Base-by-base conservation (phyloP, 2,888 invertebrate genomes). In the Ischnura elegans region DNA sequence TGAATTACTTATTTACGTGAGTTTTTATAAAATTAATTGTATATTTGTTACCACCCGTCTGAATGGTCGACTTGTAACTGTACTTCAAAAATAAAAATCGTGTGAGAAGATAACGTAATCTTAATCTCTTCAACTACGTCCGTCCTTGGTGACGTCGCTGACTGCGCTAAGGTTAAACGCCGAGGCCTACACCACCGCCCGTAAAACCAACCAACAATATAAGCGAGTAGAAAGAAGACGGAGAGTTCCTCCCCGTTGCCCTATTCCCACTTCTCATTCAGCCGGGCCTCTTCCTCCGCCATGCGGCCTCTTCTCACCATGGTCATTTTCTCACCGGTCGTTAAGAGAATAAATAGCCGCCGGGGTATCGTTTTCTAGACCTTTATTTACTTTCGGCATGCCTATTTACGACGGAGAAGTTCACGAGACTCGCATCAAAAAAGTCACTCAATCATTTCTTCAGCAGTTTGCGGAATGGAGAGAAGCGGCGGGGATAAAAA, bases 271-370 rank as follows among this genome's bases (percentile, higher is more conserved):
- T 55, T 42, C 90, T 61, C 66, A 61, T n/a, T 90, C 43, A 90
- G 25, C 51, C 46, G 19, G 29, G 51, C 42, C 42, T 13, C 55
- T 42, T 10, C 47, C 90, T 43, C 61, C 36, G 21, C 42, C 42
- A 55, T 42, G 66, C 43, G 90, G 90, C 90, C 43, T 61, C 43
- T 90, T 61, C 66, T 90, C 61, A 61, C 61, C 61, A 55, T 25
- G 90, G 90, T 90, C 90, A 90, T 90, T 90, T 90, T 90, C 90
- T 90, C 43, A 61, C 61, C 90, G 90, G 43, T 90, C 90, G 90
- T 90, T 90, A 90, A 90, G 90, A 90, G 90, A 90, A 90, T 90
- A 90, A 90, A 90, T 61, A 90, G 90, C 90, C 43, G 13, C 51
- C 21, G 61, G 61, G 90, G 66, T 61, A 61, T 90, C 55, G 90